A percentile compares a stretch with the other conserved stretches of the same genome.
phyloP scores from a whole-genome alignment of 30 jellyfish, hydroid and myxozoan genomes.

The Catostylus mosaicus region DNA sequence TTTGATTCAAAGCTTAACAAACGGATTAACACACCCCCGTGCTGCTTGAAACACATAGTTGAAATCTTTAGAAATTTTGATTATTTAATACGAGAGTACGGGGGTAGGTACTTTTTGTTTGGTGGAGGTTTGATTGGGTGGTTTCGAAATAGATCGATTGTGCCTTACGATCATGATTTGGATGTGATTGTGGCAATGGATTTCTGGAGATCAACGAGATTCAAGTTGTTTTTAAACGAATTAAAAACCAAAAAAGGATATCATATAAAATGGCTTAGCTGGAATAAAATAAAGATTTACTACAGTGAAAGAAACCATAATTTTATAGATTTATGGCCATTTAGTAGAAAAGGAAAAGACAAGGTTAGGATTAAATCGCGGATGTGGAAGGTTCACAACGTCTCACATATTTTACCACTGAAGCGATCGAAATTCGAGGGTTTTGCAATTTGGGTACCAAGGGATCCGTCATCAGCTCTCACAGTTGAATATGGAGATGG shows the following conservation, averaged over 20 bases:
- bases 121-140: slow-evolving; percentile 68
- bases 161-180: slow-evolving; percentile 64
- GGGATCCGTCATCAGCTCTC: slow-evolving; percentile 17
- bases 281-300: slow-evolving; percentile 37
- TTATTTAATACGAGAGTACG: background rate
- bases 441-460: slow-evolving; percentile 25
- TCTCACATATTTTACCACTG: slow-evolving; percentile 16
- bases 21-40: slow-evolving; percentile 65
- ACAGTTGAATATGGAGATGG: slow-evolving; percentile 31
- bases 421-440: slow-evolving; percentile 26
- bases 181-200: slow-evolving; percentile 37
- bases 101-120: slow-evolving; percentile 36
- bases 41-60: slow-evolving; percentile 37
- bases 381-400: slow-evolving; percentile 8
- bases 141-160: slow-evolving; percentile 39
- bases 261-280: background rate
- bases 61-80: slow-evolving; percentile 30
- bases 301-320: slow-evolving; percentile 34
- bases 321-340: slow-evolving; percentile 69
- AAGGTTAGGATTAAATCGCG: slow-evolving; percentile 27
- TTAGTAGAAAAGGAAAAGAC: slow-evolving; percentile 2
- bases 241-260: slow-evolving; percentile 9
- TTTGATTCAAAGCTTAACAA: slow-evolving; percentile 2
- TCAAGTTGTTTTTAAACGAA: background rate
- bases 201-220: slow-evolving; percentile 44